Evolutionary conservation across 2,113 vertebrate species (phyloP), one percentile per base, ranked within the genome.

Genomic region (Sclerurus mexicanus): DNA sequence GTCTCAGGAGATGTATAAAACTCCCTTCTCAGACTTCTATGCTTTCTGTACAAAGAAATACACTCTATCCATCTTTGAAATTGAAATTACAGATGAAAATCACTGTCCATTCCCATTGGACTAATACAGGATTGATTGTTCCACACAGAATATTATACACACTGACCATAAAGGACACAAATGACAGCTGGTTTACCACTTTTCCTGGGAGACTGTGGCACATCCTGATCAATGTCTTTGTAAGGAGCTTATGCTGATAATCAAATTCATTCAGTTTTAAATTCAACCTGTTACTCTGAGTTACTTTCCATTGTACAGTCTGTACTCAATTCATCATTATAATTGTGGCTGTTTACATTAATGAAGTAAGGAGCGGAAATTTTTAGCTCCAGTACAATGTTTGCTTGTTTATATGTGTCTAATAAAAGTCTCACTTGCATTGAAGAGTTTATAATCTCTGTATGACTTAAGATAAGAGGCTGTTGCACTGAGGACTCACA

Each of bases 81-180:
- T 35, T 89, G 89, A 91, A 92, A 91, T 92, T 75, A 75, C 18
- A 66, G 79, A 82, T 76, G 73, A 92, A 89, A 95, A 95, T 92
- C 69, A 46, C 31, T 75, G 33, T 79, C 58, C 40, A 30, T 87
- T 91, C 93, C 86, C 86, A 68, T 9, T 87, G 84, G 87, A 79
- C 44, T 89, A 91, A 79, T 68, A 52, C 22, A 87, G 49, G 30
- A 92, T 82, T 68, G 66, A 95, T 95, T 89, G 58, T 58, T 95
- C 44, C 49, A 64, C 64, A 63, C 56, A 79, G 84, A 59, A 64
- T 77, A 85, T 90, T 87, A 87, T 81, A 81, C 78, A 60, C 35
- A 68, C 64, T 73, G 87, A 87, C 67, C 87, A 89, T 64, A 91
- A 92, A 91, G 80, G 68, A 64, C 81, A 91, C 4, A 82, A 89